Percentiles rank a stretch among this genome's conserved stretches.
Evolutionary conservation across 2,113 vertebrate species (phyloP).

Genomic region (Neodontobutis hainanensis): DNA sequence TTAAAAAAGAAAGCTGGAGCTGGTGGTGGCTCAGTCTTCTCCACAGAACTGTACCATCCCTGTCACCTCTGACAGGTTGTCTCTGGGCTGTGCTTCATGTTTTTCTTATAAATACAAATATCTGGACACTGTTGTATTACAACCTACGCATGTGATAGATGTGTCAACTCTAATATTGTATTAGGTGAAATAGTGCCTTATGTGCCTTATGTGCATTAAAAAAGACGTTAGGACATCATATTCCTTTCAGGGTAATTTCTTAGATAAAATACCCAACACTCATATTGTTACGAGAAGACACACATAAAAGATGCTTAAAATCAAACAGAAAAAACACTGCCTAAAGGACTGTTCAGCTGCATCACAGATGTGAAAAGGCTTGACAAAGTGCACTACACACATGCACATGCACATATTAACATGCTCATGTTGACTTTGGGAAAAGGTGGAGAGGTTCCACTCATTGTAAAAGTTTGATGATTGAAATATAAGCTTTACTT

Average conservation of each 20-base stretch:
- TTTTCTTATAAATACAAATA: too few species aligned
- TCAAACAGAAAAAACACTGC: slow-evolving; percentile 68
- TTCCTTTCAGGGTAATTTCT: slow-evolving; percentile 43
- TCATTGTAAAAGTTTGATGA: too few species aligned
- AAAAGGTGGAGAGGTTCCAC: slow-evolving; percentile 26
- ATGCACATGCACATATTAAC: slow-evolving; percentile 39
- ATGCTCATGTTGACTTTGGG: slow-evolving; percentile 23
- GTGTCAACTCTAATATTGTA: too few species aligned
- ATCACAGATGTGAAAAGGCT: slow-evolving; percentile 73
- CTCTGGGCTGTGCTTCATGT: too few species aligned
- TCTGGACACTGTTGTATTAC: too few species aligned
- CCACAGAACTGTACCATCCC: too few species aligned
- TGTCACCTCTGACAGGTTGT: too few species aligned
- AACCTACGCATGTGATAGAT: too few species aligned
- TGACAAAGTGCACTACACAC: slow-evolving; percentile 41
- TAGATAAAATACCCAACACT: slow-evolving; percentile 46
- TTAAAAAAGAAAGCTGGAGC: too few species aligned
- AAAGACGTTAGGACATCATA: slow-evolving; percentile 9
- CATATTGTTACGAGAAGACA: slow-evolving; percentile 29
- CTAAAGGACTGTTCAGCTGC: slow-evolving; percentile 72
- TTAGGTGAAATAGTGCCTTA: too few species aligned
- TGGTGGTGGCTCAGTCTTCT: too few species aligned
- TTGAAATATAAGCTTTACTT: slow-evolving; percentile 31
- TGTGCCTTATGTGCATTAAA: too few species aligned
- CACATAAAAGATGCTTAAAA: slow-evolving; percentile 59